Conservation (phyloP, 2,888 invertebrate genomes). For the Ormyrus nitidulus region DNA sequence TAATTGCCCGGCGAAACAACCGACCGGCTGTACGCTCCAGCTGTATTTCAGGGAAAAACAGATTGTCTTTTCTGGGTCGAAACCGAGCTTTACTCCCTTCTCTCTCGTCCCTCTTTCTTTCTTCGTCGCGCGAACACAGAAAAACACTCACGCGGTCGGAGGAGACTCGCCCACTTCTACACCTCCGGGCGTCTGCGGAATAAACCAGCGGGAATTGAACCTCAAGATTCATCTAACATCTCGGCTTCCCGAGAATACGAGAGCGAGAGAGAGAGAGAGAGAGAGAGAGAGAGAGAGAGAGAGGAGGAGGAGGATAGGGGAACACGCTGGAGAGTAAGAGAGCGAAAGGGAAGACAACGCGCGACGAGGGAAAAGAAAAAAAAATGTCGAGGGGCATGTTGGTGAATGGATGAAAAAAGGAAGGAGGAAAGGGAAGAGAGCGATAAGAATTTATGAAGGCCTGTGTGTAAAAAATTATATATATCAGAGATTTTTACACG, state of each 20-base stretch:
- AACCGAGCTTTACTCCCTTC: background rate
- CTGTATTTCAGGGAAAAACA: constrained; percentile 26
- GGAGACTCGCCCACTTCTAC: constrained; percentile 42
- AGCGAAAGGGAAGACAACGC: constrained; percentile 38
- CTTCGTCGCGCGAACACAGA: constrained; percentile 44
- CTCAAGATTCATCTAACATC: constrained; percentile 71
- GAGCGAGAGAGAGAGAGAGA: background rate
- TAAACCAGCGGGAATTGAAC: constrained; percentile 72
- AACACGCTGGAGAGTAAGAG: constrained; percentile 20
- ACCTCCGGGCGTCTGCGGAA: constrained; percentile 60
- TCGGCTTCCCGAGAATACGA: constrained; percentile 47
- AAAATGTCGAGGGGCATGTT: constrained; percentile 39
- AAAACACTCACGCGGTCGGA: constrained; percentile 52
- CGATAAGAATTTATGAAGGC: constrained; percentile 56
- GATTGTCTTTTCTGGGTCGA: constrained; percentile 39
- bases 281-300: background rate
- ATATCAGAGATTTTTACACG: constrained; percentile 40
- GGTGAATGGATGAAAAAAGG: constrained; percentile 41
- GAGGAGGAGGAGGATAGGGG: constrained; percentile 52
- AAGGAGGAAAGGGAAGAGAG: constrained; percentile 9
- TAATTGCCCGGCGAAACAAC: constrained; percentile 16
- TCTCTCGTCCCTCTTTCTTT: constrained; percentile 1
- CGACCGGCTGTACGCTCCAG: background rate
- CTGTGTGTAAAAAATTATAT: constrained; percentile 12
- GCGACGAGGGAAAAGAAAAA: constrained; percentile 23